Conservation (phyloP, 2,113 vertebrate genomes). For the Atrichornis clamosus region DNA sequence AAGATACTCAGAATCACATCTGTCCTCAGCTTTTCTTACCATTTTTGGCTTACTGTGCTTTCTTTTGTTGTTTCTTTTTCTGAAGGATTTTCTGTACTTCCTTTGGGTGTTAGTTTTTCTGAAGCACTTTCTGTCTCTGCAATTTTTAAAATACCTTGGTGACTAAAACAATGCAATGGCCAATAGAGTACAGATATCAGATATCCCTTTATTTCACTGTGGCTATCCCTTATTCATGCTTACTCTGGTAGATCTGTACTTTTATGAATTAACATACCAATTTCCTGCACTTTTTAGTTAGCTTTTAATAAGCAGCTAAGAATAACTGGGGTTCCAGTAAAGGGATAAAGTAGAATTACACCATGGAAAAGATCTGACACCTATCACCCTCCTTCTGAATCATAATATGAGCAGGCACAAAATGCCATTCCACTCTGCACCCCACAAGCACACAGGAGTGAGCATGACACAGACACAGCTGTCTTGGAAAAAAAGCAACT, state of each 20-base stretch:
- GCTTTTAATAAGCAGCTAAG: background rate
- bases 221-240: background rate
- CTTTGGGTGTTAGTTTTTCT: background rate
- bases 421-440: fast-evolving
- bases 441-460: background rate
- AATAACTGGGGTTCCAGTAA: background rate
- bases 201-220: background rate
- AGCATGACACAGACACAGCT: fast-evolving
- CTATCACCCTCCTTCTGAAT: background rate
- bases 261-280: background rate
- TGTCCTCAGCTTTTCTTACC: background rate
- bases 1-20: background rate
- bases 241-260: background rate
- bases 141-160: background rate
- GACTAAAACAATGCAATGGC: background rate
- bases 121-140: background rate
- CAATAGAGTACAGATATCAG: background rate
- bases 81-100: background rate
- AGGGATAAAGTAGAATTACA: background rate
- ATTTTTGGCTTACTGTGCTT: background rate
- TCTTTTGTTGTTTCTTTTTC: background rate
- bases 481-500: background rate
- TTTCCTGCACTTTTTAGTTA: background rate
- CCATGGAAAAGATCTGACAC: background rate
- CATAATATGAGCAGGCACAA: fast-evolving